Conservation (phyloP, 2,113 vertebrate genomes). For the Sarotherodon lohbergeri region DNA sequence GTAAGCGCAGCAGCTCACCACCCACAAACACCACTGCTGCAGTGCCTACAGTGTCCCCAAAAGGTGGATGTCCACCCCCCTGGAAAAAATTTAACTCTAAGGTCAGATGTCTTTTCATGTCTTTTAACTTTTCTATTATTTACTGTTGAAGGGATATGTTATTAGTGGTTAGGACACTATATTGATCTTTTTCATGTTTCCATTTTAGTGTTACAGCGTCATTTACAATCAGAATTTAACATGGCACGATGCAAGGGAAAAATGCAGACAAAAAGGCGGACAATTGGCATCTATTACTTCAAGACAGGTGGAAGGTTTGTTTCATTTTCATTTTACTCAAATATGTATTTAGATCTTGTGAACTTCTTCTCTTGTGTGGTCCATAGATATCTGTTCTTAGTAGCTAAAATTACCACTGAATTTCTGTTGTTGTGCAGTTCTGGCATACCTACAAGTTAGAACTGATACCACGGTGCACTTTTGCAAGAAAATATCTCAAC, state of each 20-base stretch:
- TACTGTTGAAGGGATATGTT: background rate
- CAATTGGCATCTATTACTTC: slow-evolving; percentile 77
- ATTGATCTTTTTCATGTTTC: background rate
- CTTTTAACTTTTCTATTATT: background rate
- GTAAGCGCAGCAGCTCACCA: slow-evolving; percentile 76
- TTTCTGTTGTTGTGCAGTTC: background rate
- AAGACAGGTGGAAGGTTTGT: slow-evolving; percentile 77
- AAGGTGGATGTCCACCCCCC: slow-evolving; percentile 73
- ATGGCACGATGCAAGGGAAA: slow-evolving; percentile 76
- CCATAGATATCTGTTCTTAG: background rate
- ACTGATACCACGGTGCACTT: background rate
- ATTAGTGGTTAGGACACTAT: background rate
- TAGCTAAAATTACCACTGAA: background rate
- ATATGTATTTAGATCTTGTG: background rate
- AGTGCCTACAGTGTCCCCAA: slow-evolving; percentile 58
- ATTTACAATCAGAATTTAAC: slow-evolving; percentile 59
- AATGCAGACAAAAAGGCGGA: slow-evolving; percentile 72
- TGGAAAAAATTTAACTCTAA: slow-evolving; percentile 73
- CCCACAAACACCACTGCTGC: slow-evolving; percentile 71
- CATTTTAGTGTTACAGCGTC: slow-evolving; percentile 80
- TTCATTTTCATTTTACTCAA: background rate
- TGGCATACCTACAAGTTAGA: background rate
- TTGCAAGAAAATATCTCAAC: background rate
- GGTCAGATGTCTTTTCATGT: slow-evolving; percentile 63
- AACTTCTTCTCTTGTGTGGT: background rate